Conservation (phyloP, 1,140 invertebrate species). For the Hylaeus anthracinus region DNA sequence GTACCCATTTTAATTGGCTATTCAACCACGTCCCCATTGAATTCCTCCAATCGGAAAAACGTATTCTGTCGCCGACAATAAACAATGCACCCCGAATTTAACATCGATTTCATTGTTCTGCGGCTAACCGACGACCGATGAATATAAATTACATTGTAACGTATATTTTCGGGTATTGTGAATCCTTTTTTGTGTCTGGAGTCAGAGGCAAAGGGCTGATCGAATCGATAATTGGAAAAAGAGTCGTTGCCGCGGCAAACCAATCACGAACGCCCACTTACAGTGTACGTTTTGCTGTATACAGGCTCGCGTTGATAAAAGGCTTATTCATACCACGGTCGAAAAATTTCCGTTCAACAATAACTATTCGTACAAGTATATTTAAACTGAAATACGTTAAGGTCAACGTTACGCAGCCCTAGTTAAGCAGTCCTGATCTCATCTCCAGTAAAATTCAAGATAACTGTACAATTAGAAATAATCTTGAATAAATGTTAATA, state of each 20-base stretch:
- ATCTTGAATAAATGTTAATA: too few relatives aligned
- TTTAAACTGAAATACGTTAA: not conserved
- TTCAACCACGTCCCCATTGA: conserved; percentile 30
- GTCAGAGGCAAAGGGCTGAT: conserved; percentile 51
- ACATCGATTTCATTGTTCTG: conserved; percentile 32
- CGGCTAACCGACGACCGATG: conserved; percentile 14
- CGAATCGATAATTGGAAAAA: conserved; percentile 67
- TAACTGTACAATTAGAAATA: too few relatives aligned
- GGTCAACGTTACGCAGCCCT: too few relatives aligned
- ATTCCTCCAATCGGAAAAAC: conserved; percentile 24
- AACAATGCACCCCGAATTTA: conserved; percentile 32
- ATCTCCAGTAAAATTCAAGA: too few relatives aligned
- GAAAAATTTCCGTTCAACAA: conserved; percentile 46
- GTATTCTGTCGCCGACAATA: not conserved
- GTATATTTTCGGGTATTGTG: conserved; percentile 46
- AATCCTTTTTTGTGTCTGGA: conserved; percentile 26
- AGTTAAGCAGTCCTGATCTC: too few relatives aligned
- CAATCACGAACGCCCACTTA: conserved; percentile 44
- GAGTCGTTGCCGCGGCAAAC: conserved; percentile 54
- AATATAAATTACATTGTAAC: conserved; percentile 27
- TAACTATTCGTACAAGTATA: not conserved
- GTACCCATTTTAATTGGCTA: conserved; percentile 37
- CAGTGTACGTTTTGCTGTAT: conserved; percentile 18
- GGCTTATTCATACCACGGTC: conserved; percentile 53
- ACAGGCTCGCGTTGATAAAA: conserved; percentile 59